Percentiles rank a stretch among this genome's conserved stretches.
These are phyloP conservation scores for Miltochrista miniata DNA, from an alignment of 2,888 invertebrate species.

Conservation along the genomic window DNA sequence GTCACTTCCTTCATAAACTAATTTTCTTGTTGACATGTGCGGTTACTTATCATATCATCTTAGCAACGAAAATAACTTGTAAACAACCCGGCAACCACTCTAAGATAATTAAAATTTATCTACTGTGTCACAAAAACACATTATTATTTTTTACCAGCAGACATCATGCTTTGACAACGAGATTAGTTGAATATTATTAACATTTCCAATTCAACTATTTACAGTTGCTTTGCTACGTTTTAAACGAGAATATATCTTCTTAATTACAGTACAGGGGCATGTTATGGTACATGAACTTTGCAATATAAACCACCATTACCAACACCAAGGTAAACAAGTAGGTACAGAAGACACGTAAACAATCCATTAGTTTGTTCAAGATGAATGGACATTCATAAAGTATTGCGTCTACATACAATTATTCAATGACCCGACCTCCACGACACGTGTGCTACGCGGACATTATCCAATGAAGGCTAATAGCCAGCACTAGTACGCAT, in stretches of 20 bases:
- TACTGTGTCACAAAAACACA: neutral
- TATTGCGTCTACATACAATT: slow-evolving; percentile 15
- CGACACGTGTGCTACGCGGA: slow-evolving; percentile 33
- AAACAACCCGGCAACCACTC: no score
- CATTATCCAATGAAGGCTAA: slow-evolving; percentile 43
- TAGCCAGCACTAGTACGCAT: slow-evolving; percentile 44
- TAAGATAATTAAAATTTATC: neutral
- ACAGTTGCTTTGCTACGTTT: neutral
- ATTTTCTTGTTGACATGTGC: no score
- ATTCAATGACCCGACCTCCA: slow-evolving; percentile 28
- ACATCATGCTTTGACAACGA: no score
- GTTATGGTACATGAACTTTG: neutral
- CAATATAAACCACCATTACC: neutral
- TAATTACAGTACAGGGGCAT: neutral
- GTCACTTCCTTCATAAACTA: no score
- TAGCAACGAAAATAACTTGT: no score
- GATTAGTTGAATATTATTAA: no score
- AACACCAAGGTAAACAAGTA: neutral
- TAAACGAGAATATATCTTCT: neutral
- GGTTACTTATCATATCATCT: no score
- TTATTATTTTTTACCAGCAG: neutral
- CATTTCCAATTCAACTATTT: neutral
- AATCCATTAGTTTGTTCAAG: neutral
- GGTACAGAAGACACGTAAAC: slow-evolving; percentile 4
- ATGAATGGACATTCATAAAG: slow-evolving; percentile 28